These are phyloP conservation scores for Scatophagus argus DNA, from an alignment of 2,113 vertebrate genomes.

Conservation along the genomic window DNA sequence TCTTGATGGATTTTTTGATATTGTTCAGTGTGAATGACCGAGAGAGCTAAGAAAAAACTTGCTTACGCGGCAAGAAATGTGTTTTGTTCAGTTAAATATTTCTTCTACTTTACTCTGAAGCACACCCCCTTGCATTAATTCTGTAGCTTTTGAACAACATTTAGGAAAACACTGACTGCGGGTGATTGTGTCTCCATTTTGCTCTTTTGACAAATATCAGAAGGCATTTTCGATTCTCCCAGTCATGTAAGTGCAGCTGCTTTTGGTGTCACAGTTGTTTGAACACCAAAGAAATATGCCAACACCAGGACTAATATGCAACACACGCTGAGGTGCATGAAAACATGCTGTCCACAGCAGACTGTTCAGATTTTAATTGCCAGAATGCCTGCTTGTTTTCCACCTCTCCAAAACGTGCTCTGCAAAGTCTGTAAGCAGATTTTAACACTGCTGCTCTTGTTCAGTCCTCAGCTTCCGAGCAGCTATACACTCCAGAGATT, in stretches of 20 bases:
- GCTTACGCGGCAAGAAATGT: constrained; percentile 46
- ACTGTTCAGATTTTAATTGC: background rate
- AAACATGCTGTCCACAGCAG: background rate
- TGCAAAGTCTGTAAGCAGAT: background rate
- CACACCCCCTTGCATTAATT: constrained; percentile 45
- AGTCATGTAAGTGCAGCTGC: background rate
- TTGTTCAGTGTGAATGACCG: background rate
- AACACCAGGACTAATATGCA: background rate
- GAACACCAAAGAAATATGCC: background rate
- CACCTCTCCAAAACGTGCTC: background rate
- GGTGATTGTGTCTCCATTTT: constrained; percentile 16
- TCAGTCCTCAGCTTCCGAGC: constrained; percentile 3
- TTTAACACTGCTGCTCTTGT: background rate
- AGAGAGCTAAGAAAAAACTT: constrained; percentile 10
- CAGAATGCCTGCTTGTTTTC: background rate
- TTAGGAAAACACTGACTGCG: constrained; percentile 30
- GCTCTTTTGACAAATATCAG: constrained; percentile 4
- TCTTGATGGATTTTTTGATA: background rate
- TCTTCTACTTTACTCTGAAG: constrained; percentile 25
- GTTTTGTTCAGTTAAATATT: constrained; percentile 28
- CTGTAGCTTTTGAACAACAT: constrained; percentile 18
- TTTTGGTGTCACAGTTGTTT: constrained; percentile 13
- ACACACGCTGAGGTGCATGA: background rate
- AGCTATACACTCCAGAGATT: constrained; percentile 2
- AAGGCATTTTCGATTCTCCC: background rate